Evolutionary conservation across 35 echinoderm and acorn worm species (phyloP), one percentile per base, ranked within the genome.

Genomic region (Ophioderma brevispina): DNA sequence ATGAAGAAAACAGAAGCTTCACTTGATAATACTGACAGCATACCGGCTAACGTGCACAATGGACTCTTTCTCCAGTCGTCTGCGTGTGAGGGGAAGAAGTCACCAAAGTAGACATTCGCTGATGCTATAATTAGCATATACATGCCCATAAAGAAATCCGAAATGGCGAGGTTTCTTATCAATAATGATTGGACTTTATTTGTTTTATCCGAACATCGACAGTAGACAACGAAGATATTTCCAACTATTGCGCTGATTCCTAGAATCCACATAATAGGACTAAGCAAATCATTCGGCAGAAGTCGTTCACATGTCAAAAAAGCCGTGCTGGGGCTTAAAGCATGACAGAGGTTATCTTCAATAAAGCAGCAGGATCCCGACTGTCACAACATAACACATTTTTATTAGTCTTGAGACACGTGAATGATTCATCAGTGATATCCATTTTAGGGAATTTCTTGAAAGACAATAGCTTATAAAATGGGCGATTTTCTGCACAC

Each of bases 91-190:
- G 38, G 38, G 34, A 37, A 80, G 25, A 34, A 37, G 3, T 80
- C 78, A 10, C 78, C 78, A 80, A 34, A 80, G 18, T 40, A 15
- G 1, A 80, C 35, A 80, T 80, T 6, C 36, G 78, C 78, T 34
- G 38, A 36, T 4, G 78, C 78, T 10, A 80, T 40, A 80, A 36
- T 34, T 11, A 80, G 5, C 78, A 80, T 80, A 31, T 80, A 80
- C 15, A 32, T 37, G 23, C 80, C 81, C 89, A 91, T 91, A 0
- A 91, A 42, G 18, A 91, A 85, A 36, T 91, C 89, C 13, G 89
- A 34, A 1, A 91, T 37, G 55, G 89, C 89, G 0, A 91, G 75
- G 49, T 91, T 91, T 0, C 37, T 79, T 10, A 91, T 91, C 23
- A 91, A 79, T 5, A 91, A 32, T 23, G 35, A 8, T 31, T 91